phyloP scores from a whole-genome alignment of 2,888 invertebrate genomes.

The Zootermopsis nevadensis region DNA sequence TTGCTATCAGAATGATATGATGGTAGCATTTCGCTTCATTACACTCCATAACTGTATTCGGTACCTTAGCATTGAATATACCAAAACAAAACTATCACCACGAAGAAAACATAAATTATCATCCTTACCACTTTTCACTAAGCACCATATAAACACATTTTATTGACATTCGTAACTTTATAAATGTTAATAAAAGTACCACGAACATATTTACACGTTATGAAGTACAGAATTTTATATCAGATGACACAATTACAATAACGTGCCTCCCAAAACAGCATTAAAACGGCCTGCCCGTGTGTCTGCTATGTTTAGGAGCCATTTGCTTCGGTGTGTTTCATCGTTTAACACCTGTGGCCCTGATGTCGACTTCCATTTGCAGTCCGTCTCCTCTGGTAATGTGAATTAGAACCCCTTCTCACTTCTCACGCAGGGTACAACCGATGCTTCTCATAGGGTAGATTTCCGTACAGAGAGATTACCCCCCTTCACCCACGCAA shows the following conservation, averaged over 20 bases:
- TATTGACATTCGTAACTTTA: no score
- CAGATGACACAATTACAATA: background rate
- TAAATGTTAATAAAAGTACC: no score
- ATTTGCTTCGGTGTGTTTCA: background rate
- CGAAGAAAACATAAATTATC: no score
- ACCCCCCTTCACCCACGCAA: conserved; percentile 23
- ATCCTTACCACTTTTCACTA: no score
- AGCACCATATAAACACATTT: no score
- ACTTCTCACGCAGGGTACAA: conserved; percentile 21
- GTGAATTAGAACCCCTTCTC: conserved; percentile 20
- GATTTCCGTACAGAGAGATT: background rate
- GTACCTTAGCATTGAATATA: no score
- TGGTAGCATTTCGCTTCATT: no score
- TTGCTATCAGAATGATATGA: no score
- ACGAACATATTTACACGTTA: no score
- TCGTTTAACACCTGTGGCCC: conserved; percentile 13
- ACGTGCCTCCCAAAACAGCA: background rate
- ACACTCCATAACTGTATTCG: no score
- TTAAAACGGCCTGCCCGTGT: background rate
- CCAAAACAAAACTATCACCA: no score
- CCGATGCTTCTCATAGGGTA: conserved; percentile 26
- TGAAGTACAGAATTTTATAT: no score
- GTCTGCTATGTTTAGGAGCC: conserved; percentile 2
- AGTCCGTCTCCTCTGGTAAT: background rate
- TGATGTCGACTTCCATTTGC: background rate